phyloP scores from a whole-genome alignment of 2,113 vertebrate species.

The Nycticebus coucang region DNA sequence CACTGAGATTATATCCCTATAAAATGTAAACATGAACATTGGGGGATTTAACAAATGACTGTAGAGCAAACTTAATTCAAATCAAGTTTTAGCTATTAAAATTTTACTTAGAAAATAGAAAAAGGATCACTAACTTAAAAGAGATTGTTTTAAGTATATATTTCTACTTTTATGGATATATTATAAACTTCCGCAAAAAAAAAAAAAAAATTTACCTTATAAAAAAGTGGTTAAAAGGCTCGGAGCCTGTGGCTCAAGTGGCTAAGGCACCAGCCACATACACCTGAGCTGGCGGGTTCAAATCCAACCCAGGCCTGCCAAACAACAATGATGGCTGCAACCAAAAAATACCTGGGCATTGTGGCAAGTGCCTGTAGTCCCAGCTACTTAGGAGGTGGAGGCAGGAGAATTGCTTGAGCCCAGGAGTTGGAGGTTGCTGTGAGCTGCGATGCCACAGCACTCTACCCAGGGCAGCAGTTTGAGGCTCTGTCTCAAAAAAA shows the following conservation, averaged over 20 bases:
- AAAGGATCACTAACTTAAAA: neutral
- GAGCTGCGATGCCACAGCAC: no score
- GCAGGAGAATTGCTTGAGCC: no score
- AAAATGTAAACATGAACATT: constrained; percentile 12
- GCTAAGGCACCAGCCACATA: no score
- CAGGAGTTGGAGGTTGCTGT: no score
- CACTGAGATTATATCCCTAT: neutral
- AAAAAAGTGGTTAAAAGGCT: neutral
- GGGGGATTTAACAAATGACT: neutral
- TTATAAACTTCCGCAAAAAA: neutral
- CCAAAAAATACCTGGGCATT: no score
- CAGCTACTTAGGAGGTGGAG: no score
- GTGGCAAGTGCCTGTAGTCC: no score
- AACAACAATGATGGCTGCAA: no score
- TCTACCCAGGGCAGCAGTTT: no score
- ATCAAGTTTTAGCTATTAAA: neutral
- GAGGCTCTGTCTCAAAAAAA: neutral
- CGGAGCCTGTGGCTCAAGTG: no score
- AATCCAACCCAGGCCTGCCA: no score
- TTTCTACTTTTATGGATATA: neutral
- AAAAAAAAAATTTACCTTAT: neutral
- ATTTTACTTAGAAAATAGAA: neutral
- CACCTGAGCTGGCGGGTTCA: no score
- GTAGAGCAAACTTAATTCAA: neutral
- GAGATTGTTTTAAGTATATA: neutral